A percentile compares a stretch with the other conserved stretches of the same genome.
Conservation (phyloP, 2,797 vertebrate species). For the Hemibagrus guttatus region DNA sequence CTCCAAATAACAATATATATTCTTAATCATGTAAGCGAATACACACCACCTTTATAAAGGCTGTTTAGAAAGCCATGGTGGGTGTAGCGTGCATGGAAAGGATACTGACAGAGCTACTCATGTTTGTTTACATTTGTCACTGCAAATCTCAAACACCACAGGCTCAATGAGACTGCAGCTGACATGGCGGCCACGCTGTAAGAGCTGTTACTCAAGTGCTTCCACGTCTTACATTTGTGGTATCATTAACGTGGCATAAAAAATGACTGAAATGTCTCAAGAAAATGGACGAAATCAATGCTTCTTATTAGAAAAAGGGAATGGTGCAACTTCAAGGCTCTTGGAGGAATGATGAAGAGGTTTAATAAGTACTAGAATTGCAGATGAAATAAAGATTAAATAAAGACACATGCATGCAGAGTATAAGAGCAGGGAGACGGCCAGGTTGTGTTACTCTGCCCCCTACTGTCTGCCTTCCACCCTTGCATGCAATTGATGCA, state of each 20-base stretch:
- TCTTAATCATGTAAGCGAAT: not conserved
- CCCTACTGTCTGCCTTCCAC: constrained; percentile 51
- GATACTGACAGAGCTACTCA: not conserved
- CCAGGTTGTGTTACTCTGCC: constrained; percentile 57
- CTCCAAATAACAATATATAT: not conserved
- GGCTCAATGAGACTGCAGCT: not conserved
- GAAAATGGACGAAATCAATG: not conserved
- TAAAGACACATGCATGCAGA: constrained; percentile 19
- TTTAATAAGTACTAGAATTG: constrained; percentile 32
- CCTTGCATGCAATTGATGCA: not conserved
- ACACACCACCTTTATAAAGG: not conserved
- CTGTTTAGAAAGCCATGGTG: not conserved
- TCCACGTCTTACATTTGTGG: not conserved
- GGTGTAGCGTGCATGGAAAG: not conserved
- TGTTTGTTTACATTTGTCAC: too few species aligned
- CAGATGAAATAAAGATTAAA: constrained; percentile 24
- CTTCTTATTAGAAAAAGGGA: not conserved
- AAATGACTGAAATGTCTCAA: not conserved
- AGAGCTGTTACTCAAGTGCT: not conserved
- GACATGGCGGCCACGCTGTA: not conserved
- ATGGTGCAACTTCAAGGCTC: not conserved
- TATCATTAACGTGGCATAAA: not conserved
- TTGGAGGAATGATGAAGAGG: constrained; percentile 28
- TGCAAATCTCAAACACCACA: not conserved
- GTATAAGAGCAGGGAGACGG: not conserved